Conservation (phyloP, 2,888 invertebrate genomes). For the Schrankia costaestrigalis region DNA sequence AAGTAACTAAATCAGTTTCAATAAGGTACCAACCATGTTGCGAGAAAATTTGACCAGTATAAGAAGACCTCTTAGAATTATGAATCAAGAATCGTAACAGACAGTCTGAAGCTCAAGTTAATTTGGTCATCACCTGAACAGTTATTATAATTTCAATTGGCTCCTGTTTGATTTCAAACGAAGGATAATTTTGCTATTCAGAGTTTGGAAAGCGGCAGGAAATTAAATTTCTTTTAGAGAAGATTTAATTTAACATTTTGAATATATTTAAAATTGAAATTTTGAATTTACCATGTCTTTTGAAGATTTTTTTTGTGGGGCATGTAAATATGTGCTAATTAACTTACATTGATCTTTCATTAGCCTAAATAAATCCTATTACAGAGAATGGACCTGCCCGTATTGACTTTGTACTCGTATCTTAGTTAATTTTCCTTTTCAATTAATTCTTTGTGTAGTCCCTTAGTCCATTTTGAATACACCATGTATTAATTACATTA, state of each 20-base stretch:
- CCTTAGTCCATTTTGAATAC: too few species aligned
- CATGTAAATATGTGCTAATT: too few species aligned
- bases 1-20: conserved; percentile 4
- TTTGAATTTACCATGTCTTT: too few species aligned
- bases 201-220: conserved; percentile 41
- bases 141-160: conserved; percentile 54
- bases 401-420: too few species aligned
- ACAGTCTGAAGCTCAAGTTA: conserved; percentile 18
- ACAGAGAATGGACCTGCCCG: too few species aligned
- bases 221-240: conserved; percentile 54
- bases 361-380: too few species aligned
- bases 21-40: conserved; percentile 19
- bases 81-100: neutral
- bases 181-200: conserved; percentile 44
- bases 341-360: too few species aligned
- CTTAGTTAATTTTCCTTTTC: too few species aligned
- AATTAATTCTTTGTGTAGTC: too few species aligned
- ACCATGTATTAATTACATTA: too few species aligned
- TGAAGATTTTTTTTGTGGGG: too few species aligned
- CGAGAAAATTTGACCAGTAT: conserved; percentile 39
- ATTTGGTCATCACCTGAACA: conserved; percentile 26
- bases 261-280: conserved; percentile 11
- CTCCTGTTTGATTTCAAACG: conserved; percentile 42
- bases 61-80: conserved; percentile 14
- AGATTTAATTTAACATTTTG: conserved; percentile 12